phyloP scores from a whole-genome alignment of 2,113 vertebrate species.

The Leptodactylus fuscus region DNA sequence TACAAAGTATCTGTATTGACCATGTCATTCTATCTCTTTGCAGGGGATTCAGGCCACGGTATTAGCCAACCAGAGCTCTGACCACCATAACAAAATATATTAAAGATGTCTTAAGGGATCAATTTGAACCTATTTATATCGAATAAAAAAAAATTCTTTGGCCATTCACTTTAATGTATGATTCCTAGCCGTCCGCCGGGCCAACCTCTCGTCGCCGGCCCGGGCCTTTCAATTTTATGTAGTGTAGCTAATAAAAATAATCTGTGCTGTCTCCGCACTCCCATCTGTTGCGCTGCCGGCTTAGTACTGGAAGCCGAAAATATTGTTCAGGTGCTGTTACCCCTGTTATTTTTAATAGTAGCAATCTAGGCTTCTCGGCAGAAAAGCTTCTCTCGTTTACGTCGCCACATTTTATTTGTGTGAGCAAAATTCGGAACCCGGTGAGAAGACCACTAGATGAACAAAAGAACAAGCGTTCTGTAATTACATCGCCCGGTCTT shows the following conservation, averaged over 20 bases:
- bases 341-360: constrained; percentile 46
- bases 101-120: no score
- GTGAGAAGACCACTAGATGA: constrained; percentile 22
- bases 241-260: background rate
- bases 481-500: constrained; percentile 54
- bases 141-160: no score
- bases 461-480: constrained; percentile 48
- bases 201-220: background rate
- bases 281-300: background rate
- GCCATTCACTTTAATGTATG: no score
- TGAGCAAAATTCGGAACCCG: constrained; percentile 39
- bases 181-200: no score
- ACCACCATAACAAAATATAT: no score
- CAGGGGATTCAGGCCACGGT: no score
- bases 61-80: no score
- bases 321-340: background rate
- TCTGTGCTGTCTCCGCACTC: background rate
- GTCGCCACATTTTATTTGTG: constrained; percentile 55
- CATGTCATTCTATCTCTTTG: no score
- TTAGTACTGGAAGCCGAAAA: constrained; percentile 33
- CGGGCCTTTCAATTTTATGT: background rate
- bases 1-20: no score
- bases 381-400: constrained; percentile 35
- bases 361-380: constrained; percentile 42
- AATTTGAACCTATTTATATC: no score